These are phyloP conservation scores for Volucella inanis DNA, from an alignment of 2,888 invertebrate genomes.

Conservation along the genomic window DNA sequence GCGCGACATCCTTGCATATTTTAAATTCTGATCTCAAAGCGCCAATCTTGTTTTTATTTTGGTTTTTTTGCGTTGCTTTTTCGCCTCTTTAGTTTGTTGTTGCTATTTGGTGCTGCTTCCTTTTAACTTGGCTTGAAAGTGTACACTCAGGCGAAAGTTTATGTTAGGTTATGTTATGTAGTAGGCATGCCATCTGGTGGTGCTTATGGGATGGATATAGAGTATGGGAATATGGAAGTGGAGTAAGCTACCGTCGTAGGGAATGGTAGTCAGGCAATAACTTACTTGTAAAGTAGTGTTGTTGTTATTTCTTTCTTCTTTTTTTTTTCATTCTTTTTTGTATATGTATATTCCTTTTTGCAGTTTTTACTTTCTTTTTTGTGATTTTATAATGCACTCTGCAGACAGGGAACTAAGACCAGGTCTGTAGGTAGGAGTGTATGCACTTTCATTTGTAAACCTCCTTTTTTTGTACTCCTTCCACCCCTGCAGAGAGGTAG, in stretches of 20 bases:
- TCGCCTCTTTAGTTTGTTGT: conserved; percentile 6
- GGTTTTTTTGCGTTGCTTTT: conserved; percentile 2
- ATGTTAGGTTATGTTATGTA: conserved; percentile 57
- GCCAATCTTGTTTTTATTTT: conserved; percentile 42
- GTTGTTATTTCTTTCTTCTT: conserved; percentile 26
- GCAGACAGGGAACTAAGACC: conserved; percentile 49
- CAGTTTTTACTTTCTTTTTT: conserved; percentile 9
- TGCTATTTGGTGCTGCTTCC: not conserved
- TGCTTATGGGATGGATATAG: not conserved
- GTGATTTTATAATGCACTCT: conserved; percentile 64
- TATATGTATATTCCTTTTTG: not conserved
- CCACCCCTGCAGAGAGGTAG: not conserved
- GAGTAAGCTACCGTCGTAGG: too few relatives aligned
- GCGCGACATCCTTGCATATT: conserved; percentile 69
- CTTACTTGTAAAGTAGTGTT: conserved; percentile 60
- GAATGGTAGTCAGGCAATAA: conserved; percentile 66
- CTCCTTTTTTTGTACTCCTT: conserved; percentile 1
- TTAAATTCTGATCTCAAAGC: conserved; percentile 67
- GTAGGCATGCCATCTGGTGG: conserved; percentile 7
- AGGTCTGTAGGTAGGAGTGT: conserved; percentile 20
- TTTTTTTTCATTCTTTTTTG: conserved; percentile 27
- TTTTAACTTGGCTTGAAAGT: conserved; percentile 55
- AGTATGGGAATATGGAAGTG: not conserved
- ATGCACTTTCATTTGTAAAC: conserved; percentile 53
- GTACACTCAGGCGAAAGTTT: conserved; percentile 66